A percentile compares a stretch with the other conserved stretches of the same genome.
Conservation (phyloP, 2,797 vertebrate species). For the Myoxocephalus aenaeus region DNA sequence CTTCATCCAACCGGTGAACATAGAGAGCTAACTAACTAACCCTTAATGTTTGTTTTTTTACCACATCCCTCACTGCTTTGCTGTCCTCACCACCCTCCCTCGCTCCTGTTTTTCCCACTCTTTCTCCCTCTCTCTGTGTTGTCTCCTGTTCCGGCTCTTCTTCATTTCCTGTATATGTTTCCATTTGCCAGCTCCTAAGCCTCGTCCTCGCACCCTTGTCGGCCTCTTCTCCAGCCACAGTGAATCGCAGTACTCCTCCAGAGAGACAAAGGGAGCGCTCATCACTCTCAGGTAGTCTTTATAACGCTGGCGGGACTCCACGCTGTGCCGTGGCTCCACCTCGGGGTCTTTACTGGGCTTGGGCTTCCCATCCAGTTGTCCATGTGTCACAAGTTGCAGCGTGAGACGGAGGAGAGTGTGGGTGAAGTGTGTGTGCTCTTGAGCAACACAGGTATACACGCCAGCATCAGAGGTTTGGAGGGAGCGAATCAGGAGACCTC, state of each 20-base stretch:
- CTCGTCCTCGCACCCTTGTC: slow-evolving; percentile 74
- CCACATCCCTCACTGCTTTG: slow-evolving; percentile 33
- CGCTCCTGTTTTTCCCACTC: slow-evolving; percentile 1
- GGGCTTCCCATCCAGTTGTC: slow-evolving; percentile 88
- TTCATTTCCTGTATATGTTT: slow-evolving; percentile 96
- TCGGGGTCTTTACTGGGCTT: slow-evolving; percentile 83
- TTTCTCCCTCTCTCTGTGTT: slow-evolving; percentile 68
- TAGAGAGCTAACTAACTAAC: neutral
- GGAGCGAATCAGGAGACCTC: slow-evolving; percentile 93
- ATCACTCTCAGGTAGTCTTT: slow-evolving; percentile 96
- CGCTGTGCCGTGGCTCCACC: slow-evolving; percentile 79
- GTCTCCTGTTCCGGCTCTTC: slow-evolving; percentile 93
- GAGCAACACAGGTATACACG: slow-evolving; percentile 90
- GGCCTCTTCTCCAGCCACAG: slow-evolving; percentile 94
- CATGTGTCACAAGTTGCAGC: slow-evolving; percentile 89
- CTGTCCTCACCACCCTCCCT: slow-evolving; percentile 45
- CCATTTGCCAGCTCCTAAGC: slow-evolving; percentile 90
- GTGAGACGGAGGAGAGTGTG: slow-evolving; percentile 89
- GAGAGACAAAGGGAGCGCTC: slow-evolving; percentile 88
- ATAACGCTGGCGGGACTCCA: slow-evolving; percentile 89
- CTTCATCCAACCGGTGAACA: slow-evolving; percentile 5
- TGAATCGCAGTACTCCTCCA: slow-evolving; percentile 97
- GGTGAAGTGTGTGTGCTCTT: slow-evolving; percentile 91
- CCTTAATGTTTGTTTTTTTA: neutral
- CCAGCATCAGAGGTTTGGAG: slow-evolving; percentile 89